phyloP scores from a whole-genome alignment of 37 sponge, comb jelly and placozoan genomes.

The Chondrilla cf. caribensis region DNA sequence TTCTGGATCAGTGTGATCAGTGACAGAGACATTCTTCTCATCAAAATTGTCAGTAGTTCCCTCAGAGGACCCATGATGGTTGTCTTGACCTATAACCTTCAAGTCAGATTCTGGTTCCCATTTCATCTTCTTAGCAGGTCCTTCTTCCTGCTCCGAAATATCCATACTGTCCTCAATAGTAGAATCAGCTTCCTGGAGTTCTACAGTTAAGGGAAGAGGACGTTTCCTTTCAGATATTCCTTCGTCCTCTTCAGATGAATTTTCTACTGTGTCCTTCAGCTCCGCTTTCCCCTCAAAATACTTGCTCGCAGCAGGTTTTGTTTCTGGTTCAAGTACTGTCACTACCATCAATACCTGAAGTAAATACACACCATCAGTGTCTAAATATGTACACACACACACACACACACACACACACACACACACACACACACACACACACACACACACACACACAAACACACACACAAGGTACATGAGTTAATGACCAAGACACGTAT shows the following conservation, averaged over 20 bases:
- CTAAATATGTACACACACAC: too few species aligned
- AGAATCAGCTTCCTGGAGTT: constrained; percentile 77
- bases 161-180: constrained; percentile 26
- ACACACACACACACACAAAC: too few species aligned
- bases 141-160: not conserved
- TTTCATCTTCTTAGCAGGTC: not conserved
- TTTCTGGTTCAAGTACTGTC: not conserved
- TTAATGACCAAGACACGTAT: too few species aligned
- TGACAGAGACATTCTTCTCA: too few species aligned
- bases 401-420: not conserved
- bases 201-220: not conserved
- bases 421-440: too few species aligned
- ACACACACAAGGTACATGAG: too few species aligned
- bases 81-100: too few species aligned
- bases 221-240: not conserved
- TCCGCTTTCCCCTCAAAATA: not conserved
- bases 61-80: too few species aligned
- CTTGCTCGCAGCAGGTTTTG: not conserved
- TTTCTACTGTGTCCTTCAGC: not conserved
- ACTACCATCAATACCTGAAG: constrained; percentile 21
- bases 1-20: too few species aligned
- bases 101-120: not conserved
- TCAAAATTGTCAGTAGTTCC: too few species aligned
- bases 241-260: not conserved
- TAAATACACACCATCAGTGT: not conserved